Base-by-base conservation (phyloP, 1,140 invertebrate genomes). In the Bombus sylvicola region DNA sequence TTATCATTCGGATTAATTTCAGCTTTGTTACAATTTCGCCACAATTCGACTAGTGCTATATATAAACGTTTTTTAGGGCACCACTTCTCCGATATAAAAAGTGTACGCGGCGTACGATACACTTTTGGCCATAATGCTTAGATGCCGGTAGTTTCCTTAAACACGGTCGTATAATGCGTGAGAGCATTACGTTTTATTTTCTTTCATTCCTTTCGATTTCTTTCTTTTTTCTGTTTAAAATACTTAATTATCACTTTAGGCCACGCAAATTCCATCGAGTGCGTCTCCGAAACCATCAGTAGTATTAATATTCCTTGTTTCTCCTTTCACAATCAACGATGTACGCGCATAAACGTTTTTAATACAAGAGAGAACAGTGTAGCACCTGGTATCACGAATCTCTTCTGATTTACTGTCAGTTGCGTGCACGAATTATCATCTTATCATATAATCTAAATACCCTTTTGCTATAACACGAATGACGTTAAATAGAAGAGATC, bases 31-130 rank as follows among this genome's bases (percentile, higher is more conserved):
- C 62, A 43, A 47, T 68, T 73, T 80, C 80, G 83, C 79, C 64
- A 87, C 81, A 91, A 91, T 91, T 89, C 75, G 41, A 89, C 85
- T 91, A 91, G 73, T 71, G 66, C 71, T 91, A 91, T 86, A 80
- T 88, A 89, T 90, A 90, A 85, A 88, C 66, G n/a, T 80, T 62
- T 83, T 34, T 89, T 90, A 87, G 89, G 89, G 90, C 89, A 91
- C 79, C 87, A 84, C 78, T 88, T 88, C 37, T 74, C 47, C 77
- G 59, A 80, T 90, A 89, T 89, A 83, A 91, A 91, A 89, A 89
- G 87, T 89, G 85, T 73, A 85, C 39, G 10, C 9, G 15, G 15
- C n/a, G 43, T 77, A 59, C n/a, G 41, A 78, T 83, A 89, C 90
- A 91, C 89, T 88, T 91, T 90, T 83, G 87, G 88, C 88, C 88